Evolutionary conservation across 2,888 invertebrate genomes (phyloP).

Genomic region (Drosophila hamatofila): DNA sequence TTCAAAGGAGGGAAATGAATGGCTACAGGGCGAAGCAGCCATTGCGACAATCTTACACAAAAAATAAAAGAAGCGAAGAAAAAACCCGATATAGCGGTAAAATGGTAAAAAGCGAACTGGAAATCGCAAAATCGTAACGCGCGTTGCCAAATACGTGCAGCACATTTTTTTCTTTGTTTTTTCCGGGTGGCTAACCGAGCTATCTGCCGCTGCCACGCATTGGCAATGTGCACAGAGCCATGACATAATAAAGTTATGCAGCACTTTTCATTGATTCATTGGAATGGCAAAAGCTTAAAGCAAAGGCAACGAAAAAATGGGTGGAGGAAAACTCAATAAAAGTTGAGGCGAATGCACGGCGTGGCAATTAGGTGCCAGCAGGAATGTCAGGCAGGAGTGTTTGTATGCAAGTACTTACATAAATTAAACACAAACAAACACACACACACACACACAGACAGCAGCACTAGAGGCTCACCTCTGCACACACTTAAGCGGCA

Average conservation of each 20-base stretch:
- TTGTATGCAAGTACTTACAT: constrained; percentile 51
- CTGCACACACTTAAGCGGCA: constrained; percentile 70
- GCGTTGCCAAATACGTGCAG: constrained; percentile 52
- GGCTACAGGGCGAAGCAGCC: not conserved
- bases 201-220: constrained; percentile 31
- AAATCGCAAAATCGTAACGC: constrained; percentile 64
- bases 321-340: constrained; percentile 37
- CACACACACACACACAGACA: not conserved
- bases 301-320: not conserved
- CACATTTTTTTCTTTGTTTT: not conserved
- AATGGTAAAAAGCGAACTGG: constrained; percentile 56
- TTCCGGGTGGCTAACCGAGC: not conserved
- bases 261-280: constrained; percentile 71
- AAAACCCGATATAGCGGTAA: constrained; percentile 19
- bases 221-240: not conserved
- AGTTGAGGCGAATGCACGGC: constrained; percentile 23
- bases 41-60: constrained; percentile 37
- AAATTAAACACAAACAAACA: constrained; percentile 67
- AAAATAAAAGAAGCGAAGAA: not conserved
- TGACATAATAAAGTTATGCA: constrained; percentile 71
- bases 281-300: constrained; percentile 19
- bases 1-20: constrained; percentile 5
- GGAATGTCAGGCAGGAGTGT: constrained; percentile 20
- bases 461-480: constrained; percentile 20
- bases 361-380: constrained; percentile 47